Evolutionary conservation across 2,113 vertebrate genomes (phyloP).

Genomic region (Megalops atlanticus): DNA sequence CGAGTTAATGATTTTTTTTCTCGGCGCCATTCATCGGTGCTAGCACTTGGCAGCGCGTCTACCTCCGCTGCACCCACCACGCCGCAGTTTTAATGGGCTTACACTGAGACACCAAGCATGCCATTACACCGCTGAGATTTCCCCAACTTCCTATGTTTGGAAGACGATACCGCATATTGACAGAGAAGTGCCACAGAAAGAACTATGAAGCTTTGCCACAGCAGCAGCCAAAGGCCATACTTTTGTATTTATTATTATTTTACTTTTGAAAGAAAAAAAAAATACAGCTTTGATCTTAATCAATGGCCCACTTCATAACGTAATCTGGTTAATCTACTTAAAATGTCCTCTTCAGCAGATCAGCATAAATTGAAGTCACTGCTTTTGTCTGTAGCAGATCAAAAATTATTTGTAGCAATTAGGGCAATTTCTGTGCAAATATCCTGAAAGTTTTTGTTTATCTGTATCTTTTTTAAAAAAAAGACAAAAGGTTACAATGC

Average conservation of each 20-base stretch:
- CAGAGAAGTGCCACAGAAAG: background rate
- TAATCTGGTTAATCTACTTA: background rate
- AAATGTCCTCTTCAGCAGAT: background rate
- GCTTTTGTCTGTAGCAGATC: background rate
- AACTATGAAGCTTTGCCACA: background rate
- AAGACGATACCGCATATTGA: background rate
- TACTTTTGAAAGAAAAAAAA: too few species aligned
- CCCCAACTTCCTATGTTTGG: background rate
- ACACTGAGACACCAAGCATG: background rate
- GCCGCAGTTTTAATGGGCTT: conserved; percentile 8
- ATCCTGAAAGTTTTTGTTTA: background rate
- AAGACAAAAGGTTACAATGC: too few species aligned
- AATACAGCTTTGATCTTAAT: conserved; percentile 13
- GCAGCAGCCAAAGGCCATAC: background rate
- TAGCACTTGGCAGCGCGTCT: background rate
- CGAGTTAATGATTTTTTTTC: background rate
- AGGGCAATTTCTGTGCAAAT: background rate
- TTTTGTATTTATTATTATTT: too few species aligned
- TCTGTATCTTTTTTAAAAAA: background rate
- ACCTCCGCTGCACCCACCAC: background rate
- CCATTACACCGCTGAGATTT: background rate
- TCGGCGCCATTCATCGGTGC: conserved; percentile 3
- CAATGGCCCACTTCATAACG: too few species aligned
- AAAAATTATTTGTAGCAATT: too few species aligned
- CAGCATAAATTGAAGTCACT: background rate